phyloP scores from a whole-genome alignment of 37 sponge, comb jelly and placozoan genomes.

The Theonella swinhoei region DNA sequence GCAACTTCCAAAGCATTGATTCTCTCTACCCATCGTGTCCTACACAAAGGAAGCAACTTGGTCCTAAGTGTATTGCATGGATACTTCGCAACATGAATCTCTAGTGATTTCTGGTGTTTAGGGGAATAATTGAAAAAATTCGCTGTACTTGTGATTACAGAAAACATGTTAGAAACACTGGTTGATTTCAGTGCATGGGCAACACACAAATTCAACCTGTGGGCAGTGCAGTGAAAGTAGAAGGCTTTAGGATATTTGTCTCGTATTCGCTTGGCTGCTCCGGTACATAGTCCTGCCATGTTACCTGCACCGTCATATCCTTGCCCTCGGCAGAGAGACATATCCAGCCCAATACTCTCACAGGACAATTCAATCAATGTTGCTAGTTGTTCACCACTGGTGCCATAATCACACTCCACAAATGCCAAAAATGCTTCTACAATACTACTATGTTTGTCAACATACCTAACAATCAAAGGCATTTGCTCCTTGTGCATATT shows the following conservation, averaged over 20 bases:
- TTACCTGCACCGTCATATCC: conserved; percentile 52
- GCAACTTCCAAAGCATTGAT: conserved; percentile 10
- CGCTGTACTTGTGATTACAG: conserved; percentile 29
- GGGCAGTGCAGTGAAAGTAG: conserved; percentile 43
- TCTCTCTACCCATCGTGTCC: conserved; percentile 13
- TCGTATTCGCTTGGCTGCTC: conserved; percentile 30
- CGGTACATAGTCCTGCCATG: conserved; percentile 34
- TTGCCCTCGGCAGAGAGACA: conserved; percentile 22
- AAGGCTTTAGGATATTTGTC: conserved; percentile 18
- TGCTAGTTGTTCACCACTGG: conserved; percentile 35
- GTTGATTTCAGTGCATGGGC: not conserved
- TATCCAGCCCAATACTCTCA: conserved; percentile 20
- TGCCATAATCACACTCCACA: conserved; percentile 16
- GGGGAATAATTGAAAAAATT: conserved; percentile 50
- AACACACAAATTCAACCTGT: conserved; percentile 32
- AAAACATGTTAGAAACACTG: conserved; percentile 11
- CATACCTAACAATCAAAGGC: too few relatives aligned
- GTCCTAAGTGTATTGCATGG: not conserved
- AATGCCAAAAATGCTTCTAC: conserved; percentile 27
- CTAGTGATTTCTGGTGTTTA: conserved; percentile 27
- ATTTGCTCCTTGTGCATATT: not conserved
- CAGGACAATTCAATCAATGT: not conserved
- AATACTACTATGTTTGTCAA: conserved; percentile 3
- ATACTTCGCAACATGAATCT: not conserved
- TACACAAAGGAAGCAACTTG: conserved; percentile 1